Conservation (phyloP, 2,797 vertebrate species). For the Lateolabrax maculatus region DNA sequence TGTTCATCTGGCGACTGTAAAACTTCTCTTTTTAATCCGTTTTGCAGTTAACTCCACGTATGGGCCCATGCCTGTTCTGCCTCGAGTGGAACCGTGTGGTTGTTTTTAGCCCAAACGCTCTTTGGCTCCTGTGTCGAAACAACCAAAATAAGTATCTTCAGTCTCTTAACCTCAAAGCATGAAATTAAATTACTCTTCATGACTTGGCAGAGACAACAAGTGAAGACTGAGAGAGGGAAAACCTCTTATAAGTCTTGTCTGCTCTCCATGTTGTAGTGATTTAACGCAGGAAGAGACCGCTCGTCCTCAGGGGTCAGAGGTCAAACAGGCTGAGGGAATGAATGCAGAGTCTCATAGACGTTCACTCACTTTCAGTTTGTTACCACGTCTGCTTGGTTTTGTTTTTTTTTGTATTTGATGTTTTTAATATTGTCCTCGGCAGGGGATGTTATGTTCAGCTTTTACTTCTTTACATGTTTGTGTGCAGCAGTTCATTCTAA, state of each 20-base stretch:
- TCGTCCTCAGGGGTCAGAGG: constrained; percentile 57
- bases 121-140: constrained; percentile 3
- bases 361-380: neutral
- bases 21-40: neutral
- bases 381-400: neutral
- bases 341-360: neutral
- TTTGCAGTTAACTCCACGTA: neutral
- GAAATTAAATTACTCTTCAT: constrained; percentile 33
- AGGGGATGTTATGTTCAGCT: neutral
- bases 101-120: constrained; percentile 11
- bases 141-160: constrained; percentile 18
- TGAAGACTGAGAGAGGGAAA: neutral
- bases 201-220: constrained; percentile 11
- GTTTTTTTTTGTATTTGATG: neutral
- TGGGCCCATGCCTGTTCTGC: neutral
- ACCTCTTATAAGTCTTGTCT: neutral
- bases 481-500: neutral
- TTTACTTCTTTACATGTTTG: neutral
- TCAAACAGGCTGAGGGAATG: constrained; percentile 35
- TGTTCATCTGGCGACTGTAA: neutral
- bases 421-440: neutral
- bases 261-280: constrained; percentile 29
- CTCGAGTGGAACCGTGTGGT: constrained; percentile 31
- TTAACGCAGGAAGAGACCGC: constrained; percentile 61
- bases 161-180: constrained; percentile 24